Evolutionary conservation across 1,140 invertebrate species (phyloP).

Genomic region (Branchinecta lynchi): DNA sequence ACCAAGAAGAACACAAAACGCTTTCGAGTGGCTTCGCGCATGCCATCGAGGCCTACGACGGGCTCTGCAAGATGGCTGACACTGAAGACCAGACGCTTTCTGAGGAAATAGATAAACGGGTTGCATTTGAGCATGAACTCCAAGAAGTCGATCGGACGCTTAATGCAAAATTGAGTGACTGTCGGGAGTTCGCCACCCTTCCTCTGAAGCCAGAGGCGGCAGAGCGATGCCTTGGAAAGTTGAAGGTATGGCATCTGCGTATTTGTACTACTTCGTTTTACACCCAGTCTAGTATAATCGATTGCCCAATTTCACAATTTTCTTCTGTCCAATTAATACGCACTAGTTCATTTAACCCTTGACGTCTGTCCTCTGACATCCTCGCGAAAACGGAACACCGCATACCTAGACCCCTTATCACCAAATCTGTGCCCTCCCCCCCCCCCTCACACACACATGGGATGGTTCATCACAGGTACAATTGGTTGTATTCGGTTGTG

Average conservation of each 20-base stretch:
- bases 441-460: too few species aligned
- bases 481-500: too few species aligned
- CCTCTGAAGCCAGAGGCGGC: slow-evolving; percentile 45
- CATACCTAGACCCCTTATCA: too few species aligned
- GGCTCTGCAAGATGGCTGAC: slow-evolving; percentile 27
- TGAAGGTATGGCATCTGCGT: slow-evolving; percentile 34
- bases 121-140: slow-evolving; percentile 52
- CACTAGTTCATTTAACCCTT: too few species aligned
- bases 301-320: too few species aligned
- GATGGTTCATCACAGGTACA: too few species aligned
- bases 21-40: slow-evolving; percentile 47
- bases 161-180: slow-evolving; percentile 51
- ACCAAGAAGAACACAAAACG: slow-evolving; percentile 52
- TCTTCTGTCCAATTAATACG: too few species aligned
- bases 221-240: slow-evolving; percentile 56
- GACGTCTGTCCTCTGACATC: too few species aligned
- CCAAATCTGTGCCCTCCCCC: too few species aligned
- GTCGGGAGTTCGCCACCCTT: slow-evolving; percentile 41
- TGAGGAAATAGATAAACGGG: slow-evolving; percentile 42
- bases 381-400: too few species aligned
- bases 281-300: too few species aligned
- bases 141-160: slow-evolving; percentile 62
- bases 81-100: slow-evolving; percentile 52
- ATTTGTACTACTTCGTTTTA: too few species aligned
- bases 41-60: slow-evolving; percentile 29